Evolutionary conservation across 92 coral and sea anemone genomes (phyloP).

Genomic region (Porites divaricata): DNA sequence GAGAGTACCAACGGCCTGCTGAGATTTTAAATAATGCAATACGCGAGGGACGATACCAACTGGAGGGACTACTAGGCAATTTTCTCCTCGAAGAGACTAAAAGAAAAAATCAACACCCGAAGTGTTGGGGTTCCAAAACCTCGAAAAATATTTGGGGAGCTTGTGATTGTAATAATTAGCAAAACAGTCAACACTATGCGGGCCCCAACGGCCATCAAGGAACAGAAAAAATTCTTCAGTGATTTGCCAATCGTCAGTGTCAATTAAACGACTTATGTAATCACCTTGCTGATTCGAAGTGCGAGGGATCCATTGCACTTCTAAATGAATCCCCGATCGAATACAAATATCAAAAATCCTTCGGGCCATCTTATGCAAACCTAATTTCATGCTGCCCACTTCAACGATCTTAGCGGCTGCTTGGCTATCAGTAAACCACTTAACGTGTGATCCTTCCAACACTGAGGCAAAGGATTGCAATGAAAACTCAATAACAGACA

Average conservation of each 20-base stretch:
- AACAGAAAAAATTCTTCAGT: constrained; percentile 16
- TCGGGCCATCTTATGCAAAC: no score
- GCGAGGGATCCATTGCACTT: no score
- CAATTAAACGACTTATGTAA: constrained; percentile 29
- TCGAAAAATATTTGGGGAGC: constrained; percentile 40
- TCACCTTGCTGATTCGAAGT: constrained; percentile 28
- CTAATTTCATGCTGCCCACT: no score
- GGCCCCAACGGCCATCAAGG: constrained; percentile 44
- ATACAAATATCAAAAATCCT: no score
- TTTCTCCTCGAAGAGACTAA: constrained; percentile 41
- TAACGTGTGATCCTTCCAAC: constrained; percentile 27
- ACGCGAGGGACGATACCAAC: no score
- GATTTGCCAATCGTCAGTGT: constrained; percentile 61
- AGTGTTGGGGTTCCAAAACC: constrained; percentile 65
- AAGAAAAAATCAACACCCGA: constrained; percentile 56
- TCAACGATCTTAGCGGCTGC: no score
- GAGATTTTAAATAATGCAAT: no score
- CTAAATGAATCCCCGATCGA: constrained; percentile 24
- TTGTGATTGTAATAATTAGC: constrained; percentile 53
- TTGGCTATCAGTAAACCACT: constrained; percentile 16
- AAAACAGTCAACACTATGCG: constrained; percentile 57
- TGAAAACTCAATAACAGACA: background rate
- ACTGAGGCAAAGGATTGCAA: background rate
- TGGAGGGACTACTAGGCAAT: no score
- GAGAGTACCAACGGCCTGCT: no score